Conservation (phyloP, 1,140 invertebrate species). For the Pissodes strobi region DNA sequence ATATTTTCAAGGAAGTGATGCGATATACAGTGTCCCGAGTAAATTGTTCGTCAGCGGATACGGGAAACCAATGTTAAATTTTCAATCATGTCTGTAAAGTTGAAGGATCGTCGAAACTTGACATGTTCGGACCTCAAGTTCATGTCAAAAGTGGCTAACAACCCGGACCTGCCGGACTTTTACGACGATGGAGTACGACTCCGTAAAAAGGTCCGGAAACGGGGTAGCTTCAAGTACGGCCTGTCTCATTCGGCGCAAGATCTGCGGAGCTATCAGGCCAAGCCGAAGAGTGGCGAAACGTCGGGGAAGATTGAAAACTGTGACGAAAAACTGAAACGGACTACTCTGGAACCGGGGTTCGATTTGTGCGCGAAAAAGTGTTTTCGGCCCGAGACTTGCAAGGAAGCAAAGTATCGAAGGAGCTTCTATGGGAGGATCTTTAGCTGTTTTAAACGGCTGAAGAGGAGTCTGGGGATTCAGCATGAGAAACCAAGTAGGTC, state of each 20-base stretch:
- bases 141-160: slow-evolving; percentile 31
- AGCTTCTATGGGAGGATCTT: neutral
- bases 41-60: too few species aligned
- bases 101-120: slow-evolving; percentile 14
- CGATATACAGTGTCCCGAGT: too few species aligned
- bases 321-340: slow-evolving; percentile 4
- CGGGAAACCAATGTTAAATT: too few species aligned
- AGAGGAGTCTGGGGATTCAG: neutral
- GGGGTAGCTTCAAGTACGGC: slow-evolving; percentile 36
- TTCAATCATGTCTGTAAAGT: slow-evolving; percentile 2
- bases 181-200: neutral
- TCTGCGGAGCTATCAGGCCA: neutral
- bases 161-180: slow-evolving; percentile 16
- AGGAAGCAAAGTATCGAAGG: too few species aligned
- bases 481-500: slow-evolving; percentile 3
- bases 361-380: slow-evolving; percentile 22
- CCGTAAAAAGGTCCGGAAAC: slow-evolving; percentile 12
- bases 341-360: slow-evolving; percentile 15
- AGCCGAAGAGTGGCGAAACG: too few species aligned
- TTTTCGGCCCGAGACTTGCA: too few species aligned
- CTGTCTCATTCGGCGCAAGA: slow-evolving; percentile 33
- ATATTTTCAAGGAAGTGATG: too few species aligned
- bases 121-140: slow-evolving; percentile 26
- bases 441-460: neutral
- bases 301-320: neutral